Base-by-base conservation (phyloP, 2,797 vertebrate species). In the Labeo calbasu region DNA sequence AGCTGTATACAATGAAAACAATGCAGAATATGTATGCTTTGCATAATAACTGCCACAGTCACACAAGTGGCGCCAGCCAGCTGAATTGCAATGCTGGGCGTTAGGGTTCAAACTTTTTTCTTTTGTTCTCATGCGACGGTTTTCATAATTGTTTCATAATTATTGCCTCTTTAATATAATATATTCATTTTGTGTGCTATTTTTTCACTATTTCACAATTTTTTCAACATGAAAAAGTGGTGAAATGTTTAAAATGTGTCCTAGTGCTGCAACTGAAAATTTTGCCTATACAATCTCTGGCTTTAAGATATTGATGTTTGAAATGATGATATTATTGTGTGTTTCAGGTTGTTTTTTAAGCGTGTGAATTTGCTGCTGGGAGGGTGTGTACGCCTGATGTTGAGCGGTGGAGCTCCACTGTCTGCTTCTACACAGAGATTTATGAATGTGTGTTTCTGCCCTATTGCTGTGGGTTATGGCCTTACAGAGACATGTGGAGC, bases 371-470 rank as follows among this genome's bases (percentile, higher is more conserved):
- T 93, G 1, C 87, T 97, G 28, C 90, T 97, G 73, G 96, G 96
- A 57, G 96, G 96, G 0, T 94, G 95, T 5, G 82, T 97, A 32
- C 95, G 96, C 0, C 95, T 95, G 94, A 97, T 97, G 96, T 92
- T 97, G 50, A 95, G 94, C 9, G 96, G 96, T 10, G 96, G 96
- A 28, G 96, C 96, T 0, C 96, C 96, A 0, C 93, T 97, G 40
- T 97, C 96, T 0, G 91, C 96, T 15, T 95, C 96, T 0, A 97
- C 96, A 40, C 96, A 97, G 23, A 89, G 95, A 23, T 97, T 97
- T 88, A 97, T 97, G 94, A 97, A 97, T 84, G 93, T 97, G 88
- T 97, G 96, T 84, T 97, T 97, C 89, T 96, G 96, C 59, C 96
- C 96, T 2, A 90, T 97, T 46, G 95, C 94, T 15, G 95, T 96